Percentiles rank a stretch among this genome's conserved stretches.
phyloP scores from a whole-genome alignment of 2,113 vertebrate genomes.

The Syrrhaptes paradoxus region DNA sequence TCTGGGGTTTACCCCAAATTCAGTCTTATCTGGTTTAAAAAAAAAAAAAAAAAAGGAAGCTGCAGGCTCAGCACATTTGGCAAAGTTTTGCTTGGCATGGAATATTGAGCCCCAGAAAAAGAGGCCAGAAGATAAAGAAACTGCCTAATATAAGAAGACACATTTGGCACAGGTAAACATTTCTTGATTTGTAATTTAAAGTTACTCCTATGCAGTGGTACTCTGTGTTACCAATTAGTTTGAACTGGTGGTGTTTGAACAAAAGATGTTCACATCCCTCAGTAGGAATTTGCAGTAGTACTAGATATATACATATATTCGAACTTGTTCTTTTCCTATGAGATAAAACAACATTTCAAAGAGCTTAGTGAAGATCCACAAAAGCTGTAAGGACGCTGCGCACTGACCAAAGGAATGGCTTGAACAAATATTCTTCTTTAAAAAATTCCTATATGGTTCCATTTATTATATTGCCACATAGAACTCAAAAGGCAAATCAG shows the following conservation, averaged over 20 bases:
- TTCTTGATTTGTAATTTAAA: background rate
- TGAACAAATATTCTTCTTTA: background rate
- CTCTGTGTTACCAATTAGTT: background rate
- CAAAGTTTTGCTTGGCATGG: background rate
- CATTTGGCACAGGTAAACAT: background rate
- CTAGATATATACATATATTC: background rate
- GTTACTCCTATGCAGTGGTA: background rate
- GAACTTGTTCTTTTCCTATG: background rate
- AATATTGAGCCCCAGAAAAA: background rate
- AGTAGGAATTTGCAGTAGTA: background rate
- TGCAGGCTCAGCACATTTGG: background rate
- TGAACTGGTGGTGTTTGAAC: background rate
- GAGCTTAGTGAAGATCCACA: background rate
- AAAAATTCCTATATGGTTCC: background rate
- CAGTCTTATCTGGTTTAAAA: background rate
- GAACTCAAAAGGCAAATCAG: background rate
- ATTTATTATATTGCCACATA: background rate
- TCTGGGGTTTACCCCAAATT: background rate
- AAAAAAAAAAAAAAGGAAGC: background rate
- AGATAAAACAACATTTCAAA: background rate
- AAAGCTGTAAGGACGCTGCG: background rate
- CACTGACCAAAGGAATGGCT: background rate
- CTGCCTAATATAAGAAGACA: background rate
- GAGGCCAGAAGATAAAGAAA: background rate
- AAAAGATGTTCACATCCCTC: background rate